phyloP scores from a whole-genome alignment of 2,113 vertebrate genomes.

The Monarcha castaneiventris region DNA sequence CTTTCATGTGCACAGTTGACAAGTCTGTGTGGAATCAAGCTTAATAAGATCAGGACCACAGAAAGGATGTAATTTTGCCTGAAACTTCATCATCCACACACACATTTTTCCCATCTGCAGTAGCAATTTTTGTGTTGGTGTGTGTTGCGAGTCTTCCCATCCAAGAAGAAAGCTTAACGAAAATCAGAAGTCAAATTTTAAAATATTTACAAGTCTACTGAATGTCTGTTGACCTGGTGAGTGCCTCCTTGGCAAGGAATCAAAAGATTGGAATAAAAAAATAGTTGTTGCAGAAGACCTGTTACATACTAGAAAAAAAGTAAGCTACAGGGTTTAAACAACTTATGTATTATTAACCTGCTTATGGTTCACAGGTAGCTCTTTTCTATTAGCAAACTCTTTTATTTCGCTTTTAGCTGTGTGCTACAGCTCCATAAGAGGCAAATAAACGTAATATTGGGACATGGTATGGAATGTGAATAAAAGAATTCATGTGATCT shows the following conservation, averaged over 20 bases:
- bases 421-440: background rate
- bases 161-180: background rate
- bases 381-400: background rate
- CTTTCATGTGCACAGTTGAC: background rate
- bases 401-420: background rate
- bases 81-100: background rate
- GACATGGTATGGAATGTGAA: background rate
- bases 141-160: background rate
- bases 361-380: background rate
- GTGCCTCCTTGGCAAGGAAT: background rate
- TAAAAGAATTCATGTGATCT: background rate
- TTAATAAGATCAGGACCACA: background rate
- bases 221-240: background rate
- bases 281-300: background rate
- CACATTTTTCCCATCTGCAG: background rate
- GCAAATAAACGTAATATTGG: background rate
- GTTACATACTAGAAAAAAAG: background rate
- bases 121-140: background rate
- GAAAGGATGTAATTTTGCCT: constrained; percentile 10
- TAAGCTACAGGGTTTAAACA: background rate
- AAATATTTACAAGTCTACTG: background rate
- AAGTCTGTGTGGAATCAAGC: background rate
- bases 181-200: background rate
- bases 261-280: background rate
- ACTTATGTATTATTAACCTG: background rate